Evolutionary conservation across 2,113 vertebrate species (phyloP), one percentile per base, ranked within the genome.

Genomic region (Chloropsis hardwickii): DNA sequence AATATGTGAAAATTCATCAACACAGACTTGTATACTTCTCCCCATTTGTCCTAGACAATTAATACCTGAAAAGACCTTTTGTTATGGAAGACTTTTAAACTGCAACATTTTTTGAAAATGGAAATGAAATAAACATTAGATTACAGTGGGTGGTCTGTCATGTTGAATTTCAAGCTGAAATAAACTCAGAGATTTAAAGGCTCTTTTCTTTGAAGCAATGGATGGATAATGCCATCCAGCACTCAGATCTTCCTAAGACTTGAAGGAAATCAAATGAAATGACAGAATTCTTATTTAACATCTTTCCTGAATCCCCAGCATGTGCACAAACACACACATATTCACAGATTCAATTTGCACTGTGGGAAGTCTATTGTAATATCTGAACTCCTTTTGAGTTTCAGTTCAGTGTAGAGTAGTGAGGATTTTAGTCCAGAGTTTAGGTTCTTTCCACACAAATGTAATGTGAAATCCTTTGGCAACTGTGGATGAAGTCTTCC

Each of bases 311-410:
- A 53, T 67, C 12, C 4, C 4, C 18, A 70, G 8, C 11, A 6
- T 1, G 3, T 9, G 8, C 7, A 37, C 2, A 3, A 11, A n/a
- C 28, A 24, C 7, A 50, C 1, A 61, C 4, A 19, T 1, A 12
- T 10, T 10, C 14, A 44, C 21, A 57, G 3, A 33, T 14, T 3
- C 4, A 40, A 21, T 57, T 73, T 35, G 6, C 11, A 37, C 12
- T 53, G 21, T 19, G 37, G 13, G 13, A 22, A 12, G 10, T 24
- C 33, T 44, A 7, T 19, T 51, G 14, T 10, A 65, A 56, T 69
- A 31, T 5, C 13, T 72, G 53, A 87, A 42, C 2, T 67, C 8
- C 2, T 79, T 74, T 35, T 51, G 4, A 42, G 33, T 64, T 91
- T 80, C 1, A 11, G 64, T 80, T 80, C n/a, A 37, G 19, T 53